Evolutionary conservation across 1,140 invertebrate species (phyloP).

Genomic region (Caenorhabditis brenneri): DNA sequence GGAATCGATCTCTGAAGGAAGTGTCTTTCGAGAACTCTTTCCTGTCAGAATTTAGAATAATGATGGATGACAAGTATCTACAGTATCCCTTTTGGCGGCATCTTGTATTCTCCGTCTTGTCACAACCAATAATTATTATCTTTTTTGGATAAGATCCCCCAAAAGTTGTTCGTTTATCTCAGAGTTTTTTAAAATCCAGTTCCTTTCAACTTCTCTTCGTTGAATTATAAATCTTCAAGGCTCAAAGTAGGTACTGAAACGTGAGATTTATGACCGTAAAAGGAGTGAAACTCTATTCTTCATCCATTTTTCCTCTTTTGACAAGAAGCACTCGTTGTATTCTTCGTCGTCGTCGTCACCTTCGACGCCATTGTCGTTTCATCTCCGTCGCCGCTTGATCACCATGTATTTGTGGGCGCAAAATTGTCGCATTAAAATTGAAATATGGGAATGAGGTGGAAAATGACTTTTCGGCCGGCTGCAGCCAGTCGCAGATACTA

Average conservation of each 20-base stretch:
- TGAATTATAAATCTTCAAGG: not conserved
- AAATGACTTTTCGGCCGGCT: not conserved
- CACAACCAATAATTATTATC: not conserved
- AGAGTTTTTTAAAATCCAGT: too few relatives aligned
- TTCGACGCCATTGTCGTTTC: not conserved
- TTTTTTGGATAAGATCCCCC: too few relatives aligned
- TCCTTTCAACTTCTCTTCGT: too few relatives aligned
- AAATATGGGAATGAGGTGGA: conserved; percentile 38
- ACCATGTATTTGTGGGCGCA: conserved; percentile 14
- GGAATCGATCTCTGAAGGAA: not conserved
- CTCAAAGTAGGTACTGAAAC: not conserved
- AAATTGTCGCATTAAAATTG: conserved; percentile 40
- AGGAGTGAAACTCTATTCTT: not conserved
- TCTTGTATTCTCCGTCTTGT: not conserved
- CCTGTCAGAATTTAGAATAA: not conserved
- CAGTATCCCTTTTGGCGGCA: not conserved
- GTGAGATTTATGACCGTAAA: not conserved
- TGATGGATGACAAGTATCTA: conserved; percentile 35
- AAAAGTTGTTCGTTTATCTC: too few relatives aligned
- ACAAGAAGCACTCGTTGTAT: not conserved
- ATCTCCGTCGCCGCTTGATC: conserved; percentile 12
- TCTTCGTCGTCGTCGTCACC: not conserved
- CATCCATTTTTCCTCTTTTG: not conserved
- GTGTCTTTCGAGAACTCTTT: not conserved
- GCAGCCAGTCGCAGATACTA: not conserved